Conservation (phyloP, 2,113 vertebrate species). For the Geococcyx californianus region DNA sequence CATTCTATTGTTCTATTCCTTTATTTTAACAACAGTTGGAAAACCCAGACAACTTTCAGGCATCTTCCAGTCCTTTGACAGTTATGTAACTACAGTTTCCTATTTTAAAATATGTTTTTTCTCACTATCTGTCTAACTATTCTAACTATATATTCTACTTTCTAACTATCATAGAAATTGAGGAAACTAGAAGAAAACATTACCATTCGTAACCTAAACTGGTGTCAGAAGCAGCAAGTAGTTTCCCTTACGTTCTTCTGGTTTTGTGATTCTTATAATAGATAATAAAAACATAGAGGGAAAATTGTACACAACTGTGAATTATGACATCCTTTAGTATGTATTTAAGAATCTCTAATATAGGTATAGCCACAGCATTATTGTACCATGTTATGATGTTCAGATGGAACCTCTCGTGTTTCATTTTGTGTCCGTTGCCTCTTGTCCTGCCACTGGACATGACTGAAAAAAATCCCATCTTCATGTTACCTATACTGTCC, state of each 20-base stretch:
- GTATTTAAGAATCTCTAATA: background rate
- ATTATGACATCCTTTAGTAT: background rate
- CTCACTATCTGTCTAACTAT: background rate
- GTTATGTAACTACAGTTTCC: background rate
- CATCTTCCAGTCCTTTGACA: background rate
- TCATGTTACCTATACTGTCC: background rate
- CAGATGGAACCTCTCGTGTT: background rate
- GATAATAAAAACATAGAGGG: background rate
- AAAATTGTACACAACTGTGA: background rate
- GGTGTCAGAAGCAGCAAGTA: background rate
- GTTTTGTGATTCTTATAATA: background rate
- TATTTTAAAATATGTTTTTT: background rate
- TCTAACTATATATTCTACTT: background rate
- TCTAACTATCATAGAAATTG: background rate
- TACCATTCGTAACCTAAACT: background rate
- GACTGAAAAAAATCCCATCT: background rate
- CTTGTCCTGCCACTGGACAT: background rate
- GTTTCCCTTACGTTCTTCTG: background rate
- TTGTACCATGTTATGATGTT: background rate
- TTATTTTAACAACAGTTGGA: background rate
- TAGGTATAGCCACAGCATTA: background rate
- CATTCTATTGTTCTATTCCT: background rate
- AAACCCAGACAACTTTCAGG: background rate
- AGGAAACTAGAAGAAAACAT: background rate
- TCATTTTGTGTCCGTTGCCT: background rate